Evolutionary conservation across 2,797 vertebrate species (phyloP).

Genomic region (Lates japonicus): DNA sequence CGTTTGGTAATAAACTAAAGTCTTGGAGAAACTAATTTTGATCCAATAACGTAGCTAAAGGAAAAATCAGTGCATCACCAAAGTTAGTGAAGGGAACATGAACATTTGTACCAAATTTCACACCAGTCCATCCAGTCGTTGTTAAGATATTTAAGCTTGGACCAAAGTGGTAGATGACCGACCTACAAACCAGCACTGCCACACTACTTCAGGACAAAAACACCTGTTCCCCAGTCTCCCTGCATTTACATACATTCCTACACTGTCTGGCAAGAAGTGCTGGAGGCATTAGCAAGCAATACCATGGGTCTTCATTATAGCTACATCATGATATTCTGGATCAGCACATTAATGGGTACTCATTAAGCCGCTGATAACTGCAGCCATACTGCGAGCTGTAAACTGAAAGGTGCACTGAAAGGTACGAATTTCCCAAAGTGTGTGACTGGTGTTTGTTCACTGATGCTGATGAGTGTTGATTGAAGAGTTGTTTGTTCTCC

Average conservation of each 20-base stretch:
- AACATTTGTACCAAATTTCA: background rate
- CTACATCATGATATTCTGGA: constrained; percentile 34
- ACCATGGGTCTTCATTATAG: constrained; percentile 38
- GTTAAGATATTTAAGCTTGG: background rate
- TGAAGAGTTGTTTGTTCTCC: constrained; percentile 43
- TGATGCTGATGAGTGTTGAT: constrained; percentile 39
- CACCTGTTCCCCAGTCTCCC: background rate
- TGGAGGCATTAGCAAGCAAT: constrained; percentile 34
- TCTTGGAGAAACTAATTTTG: too few relatives aligned
- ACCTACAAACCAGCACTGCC: background rate
- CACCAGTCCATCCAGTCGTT: background rate
- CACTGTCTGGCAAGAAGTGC: constrained; percentile 30
- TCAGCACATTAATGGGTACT: constrained; percentile 47
- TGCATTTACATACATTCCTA: background rate
- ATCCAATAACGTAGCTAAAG: background rate
- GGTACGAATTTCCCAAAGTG: constrained; percentile 18
- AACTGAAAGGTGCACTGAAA: constrained; percentile 37
- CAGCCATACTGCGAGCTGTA: constrained; percentile 23
- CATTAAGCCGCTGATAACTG: constrained; percentile 39
- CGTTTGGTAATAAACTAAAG: background rate
- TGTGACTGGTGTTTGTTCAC: constrained; percentile 45
- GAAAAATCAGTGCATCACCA: background rate
- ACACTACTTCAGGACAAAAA: background rate
- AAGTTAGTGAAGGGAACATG: background rate
- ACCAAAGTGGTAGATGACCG: too few relatives aligned